These are phyloP conservation scores for Stegodyphus mimosarum DNA, from an alignment of 1,140 invertebrate genomes.

Conservation along the genomic window DNA sequence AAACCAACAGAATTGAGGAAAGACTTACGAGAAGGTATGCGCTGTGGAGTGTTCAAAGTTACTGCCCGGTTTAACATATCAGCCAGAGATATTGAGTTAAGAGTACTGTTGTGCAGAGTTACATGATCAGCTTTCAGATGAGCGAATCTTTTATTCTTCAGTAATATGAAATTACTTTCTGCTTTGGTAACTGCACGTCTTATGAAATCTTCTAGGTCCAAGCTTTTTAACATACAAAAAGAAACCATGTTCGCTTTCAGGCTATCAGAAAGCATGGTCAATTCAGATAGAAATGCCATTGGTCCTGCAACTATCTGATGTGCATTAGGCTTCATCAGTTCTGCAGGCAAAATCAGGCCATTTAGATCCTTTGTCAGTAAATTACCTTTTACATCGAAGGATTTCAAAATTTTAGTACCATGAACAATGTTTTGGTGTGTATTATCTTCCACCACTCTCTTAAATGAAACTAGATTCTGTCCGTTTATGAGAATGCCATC, in stretches of 20 bases:
- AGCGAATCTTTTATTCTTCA: too few species aligned
- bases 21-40: not conserved
- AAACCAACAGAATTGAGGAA: not conserved
- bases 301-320: not conserved
- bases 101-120: too few species aligned
- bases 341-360: not conserved
- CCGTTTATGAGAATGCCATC: slow-evolving; percentile 1
- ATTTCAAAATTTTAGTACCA: slow-evolving; percentile 1
- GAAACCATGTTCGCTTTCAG: too few species aligned
- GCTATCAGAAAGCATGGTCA: too few species aligned
- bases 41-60: slow-evolving; percentile 18
- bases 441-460: not conserved
- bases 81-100: too few species aligned
- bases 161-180: too few species aligned
- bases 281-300: too few species aligned
- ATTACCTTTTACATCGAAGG: not conserved
- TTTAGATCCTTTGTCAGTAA: not conserved
- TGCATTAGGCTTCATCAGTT: not conserved
- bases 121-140: too few species aligned
- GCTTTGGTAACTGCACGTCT: too few species aligned
- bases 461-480: not conserved
- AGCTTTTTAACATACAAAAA: too few species aligned
- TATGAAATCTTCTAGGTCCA: too few species aligned
- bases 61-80: not conserved
- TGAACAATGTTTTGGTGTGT: not conserved